These are phyloP conservation scores for Pteropus alecto DNA, from an alignment of 2,113 vertebrate species.

Conservation along the genomic window DNA sequence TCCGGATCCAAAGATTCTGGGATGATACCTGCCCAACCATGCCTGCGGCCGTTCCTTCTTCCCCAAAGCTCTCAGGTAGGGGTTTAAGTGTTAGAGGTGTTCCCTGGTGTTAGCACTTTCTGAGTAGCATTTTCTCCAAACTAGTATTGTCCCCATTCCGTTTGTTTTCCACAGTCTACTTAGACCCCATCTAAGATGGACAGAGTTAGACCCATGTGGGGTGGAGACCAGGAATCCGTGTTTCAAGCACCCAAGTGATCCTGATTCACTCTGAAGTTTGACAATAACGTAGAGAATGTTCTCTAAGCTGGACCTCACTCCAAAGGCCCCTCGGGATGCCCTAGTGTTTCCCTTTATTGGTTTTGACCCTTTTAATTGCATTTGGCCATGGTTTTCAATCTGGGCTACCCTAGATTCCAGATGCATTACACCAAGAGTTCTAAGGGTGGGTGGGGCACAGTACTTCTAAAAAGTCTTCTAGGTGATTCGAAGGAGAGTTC, in stretches of 20 bases:
- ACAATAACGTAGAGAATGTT: background rate
- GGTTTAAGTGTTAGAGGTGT: background rate
- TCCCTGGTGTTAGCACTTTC: background rate
- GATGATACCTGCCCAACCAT: fast-evolving
- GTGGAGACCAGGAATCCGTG: background rate
- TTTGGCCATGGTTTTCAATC: background rate
- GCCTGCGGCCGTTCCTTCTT: background rate
- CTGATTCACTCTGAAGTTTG: background rate
- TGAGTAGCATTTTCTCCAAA: background rate
- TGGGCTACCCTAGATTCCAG: background rate
- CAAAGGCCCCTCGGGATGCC: fast-evolving
- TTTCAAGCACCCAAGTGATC: background rate
- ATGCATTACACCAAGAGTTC: background rate
- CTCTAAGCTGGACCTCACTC: background rate
- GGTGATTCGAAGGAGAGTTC: background rate
- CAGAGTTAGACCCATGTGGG: background rate
- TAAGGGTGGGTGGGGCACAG: too few relatives aligned
- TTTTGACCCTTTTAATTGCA: background rate
- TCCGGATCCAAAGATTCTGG: background rate
- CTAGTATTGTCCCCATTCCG: background rate
- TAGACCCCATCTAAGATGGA: fast-evolving
- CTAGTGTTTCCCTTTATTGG: background rate
- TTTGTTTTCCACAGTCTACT: background rate
- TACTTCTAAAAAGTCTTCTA: background rate
- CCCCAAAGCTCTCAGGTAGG: background rate